Evolutionary conservation across 2,797 vertebrate species (phyloP).

Genomic region (Phrynocephalus vlangalii): DNA sequence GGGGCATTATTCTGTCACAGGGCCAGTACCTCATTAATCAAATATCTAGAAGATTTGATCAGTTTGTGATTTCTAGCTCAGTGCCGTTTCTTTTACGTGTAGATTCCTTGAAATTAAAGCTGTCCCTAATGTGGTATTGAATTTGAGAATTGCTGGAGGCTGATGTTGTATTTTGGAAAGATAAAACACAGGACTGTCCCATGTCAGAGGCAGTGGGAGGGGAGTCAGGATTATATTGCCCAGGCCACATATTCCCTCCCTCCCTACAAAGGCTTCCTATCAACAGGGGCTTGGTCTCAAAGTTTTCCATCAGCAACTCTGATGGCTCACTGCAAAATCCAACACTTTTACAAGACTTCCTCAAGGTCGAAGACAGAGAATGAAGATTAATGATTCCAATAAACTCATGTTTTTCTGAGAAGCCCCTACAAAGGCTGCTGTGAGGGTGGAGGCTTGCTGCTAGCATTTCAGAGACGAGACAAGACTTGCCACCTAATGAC

Average conservation of each 20-base stretch:
- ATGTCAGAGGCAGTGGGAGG: too few relatives aligned
- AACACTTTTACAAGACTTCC: neutral
- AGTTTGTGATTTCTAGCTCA: too few relatives aligned
- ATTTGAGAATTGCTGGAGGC: conserved; percentile 21
- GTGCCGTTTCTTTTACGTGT: neutral
- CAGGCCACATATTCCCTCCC: too few relatives aligned
- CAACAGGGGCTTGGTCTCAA: neutral
- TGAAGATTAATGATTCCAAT: conserved; percentile 34
- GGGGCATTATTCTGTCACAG: too few relatives aligned
- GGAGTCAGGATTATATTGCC: too few relatives aligned
- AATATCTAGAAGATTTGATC: neutral
- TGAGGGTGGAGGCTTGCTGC: neutral
- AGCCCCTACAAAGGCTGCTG: neutral
- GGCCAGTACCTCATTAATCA: too few relatives aligned
- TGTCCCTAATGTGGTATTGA: neutral
- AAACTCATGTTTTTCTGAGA: neutral
- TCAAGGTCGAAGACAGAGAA: conserved; percentile 8
- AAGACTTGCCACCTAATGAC: neutral
- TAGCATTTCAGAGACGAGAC: conserved; percentile 7
- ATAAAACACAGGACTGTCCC: neutral
- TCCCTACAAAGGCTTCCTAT: neutral
- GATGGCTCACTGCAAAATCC: neutral
- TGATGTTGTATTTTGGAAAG: conserved; percentile 20
- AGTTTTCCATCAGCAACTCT: conserved; percentile 19
- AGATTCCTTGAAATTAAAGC: too few relatives aligned